Base-by-base conservation (phyloP, 2,797 vertebrate species). In the Salmo trutta region DNA sequence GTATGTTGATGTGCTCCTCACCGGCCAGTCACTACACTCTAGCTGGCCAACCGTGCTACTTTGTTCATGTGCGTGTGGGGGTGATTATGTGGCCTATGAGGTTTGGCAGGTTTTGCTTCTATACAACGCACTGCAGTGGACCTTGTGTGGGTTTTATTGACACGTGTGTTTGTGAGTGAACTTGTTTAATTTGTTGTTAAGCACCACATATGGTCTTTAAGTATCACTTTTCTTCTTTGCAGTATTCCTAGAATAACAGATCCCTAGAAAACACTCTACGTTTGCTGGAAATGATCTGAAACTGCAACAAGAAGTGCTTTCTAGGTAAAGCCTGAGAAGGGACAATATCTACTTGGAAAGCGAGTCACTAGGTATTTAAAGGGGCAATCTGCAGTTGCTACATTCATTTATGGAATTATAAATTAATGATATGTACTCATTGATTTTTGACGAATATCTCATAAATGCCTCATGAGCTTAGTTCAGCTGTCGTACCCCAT, bases 251-350 rank as follows among this genome's bases (percentile, higher is more conserved):
- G 89, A 91, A 91, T 75, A 81, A 65, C 36, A 51, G 78, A 75
- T 91, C 91, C 88, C 86, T 91, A 84, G 87, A 91, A 93, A 92
- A 87, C 85, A 64, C 66, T 85, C 87, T 79, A 86, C 87, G 89
- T 84, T 84, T 75, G 72, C 41, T 84, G 83, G 87, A 91, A 89
- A 84, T 68, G 76, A 73, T 87, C 52, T 78, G 24, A 86, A 83
- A 84, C 29, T 64, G 56, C 33, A 21, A 21, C 78, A 10, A 81
- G 80, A 85, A 83, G 84, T 84, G 79, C 79, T 79, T 80, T 82
- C 83, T 77, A 84, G 88, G 86, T 84, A 75, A 79, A 88, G 90
- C 91, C 87, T 75, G 78, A 76, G 59, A 88, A 90, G 89, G 82
- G 76, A 75, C 82, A 69, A 84, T 54, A 36, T 71, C 12, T 70